phyloP scores from a whole-genome alignment of 2,888 invertebrate species.

The Lingula anatina region DNA sequence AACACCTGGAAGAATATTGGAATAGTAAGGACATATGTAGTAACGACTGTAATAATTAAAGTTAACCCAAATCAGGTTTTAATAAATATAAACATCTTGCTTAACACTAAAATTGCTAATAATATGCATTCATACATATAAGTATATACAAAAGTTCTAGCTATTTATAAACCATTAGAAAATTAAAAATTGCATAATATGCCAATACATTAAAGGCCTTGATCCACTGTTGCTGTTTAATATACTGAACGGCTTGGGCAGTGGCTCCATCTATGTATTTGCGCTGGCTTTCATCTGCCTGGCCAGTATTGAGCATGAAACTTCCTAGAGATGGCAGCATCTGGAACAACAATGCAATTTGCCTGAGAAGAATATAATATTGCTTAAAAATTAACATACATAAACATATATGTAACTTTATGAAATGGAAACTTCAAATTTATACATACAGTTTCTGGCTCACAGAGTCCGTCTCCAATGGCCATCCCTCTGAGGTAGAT shows the following conservation, averaged over 20 bases:
- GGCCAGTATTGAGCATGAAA: slow-evolving; percentile 50
- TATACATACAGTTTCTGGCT: slow-evolving; percentile 39
- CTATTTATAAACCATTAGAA: not conserved
- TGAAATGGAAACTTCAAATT: not conserved
- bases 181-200: not conserved
- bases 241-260: slow-evolving; percentile 46
- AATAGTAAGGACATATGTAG: not conserved
- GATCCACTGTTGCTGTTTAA: slow-evolving; percentile 50
- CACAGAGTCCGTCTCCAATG: slow-evolving; percentile 46
- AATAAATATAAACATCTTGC: not conserved
- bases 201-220: slow-evolving; percentile 32
- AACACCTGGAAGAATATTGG: slow-evolving; percentile 55
- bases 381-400: too few relatives aligned
- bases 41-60: not conserved
- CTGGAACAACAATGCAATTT: slow-evolving; percentile 14
- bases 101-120: not conserved
- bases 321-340: slow-evolving; percentile 50
- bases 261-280: slow-evolving; percentile 28
- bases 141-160: not conserved
- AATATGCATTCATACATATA: not conserved
- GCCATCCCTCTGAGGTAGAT: slow-evolving; percentile 42
- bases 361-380: too few relatives aligned
- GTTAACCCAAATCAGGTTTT: not conserved
- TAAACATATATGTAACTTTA: too few relatives aligned
- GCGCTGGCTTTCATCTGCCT: slow-evolving; percentile 34